A percentile compares a stretch with the other conserved stretches of the same genome.
Evolutionary conservation across 2,113 vertebrate species (phyloP).

Genomic region (Scalopus aquaticus): DNA sequence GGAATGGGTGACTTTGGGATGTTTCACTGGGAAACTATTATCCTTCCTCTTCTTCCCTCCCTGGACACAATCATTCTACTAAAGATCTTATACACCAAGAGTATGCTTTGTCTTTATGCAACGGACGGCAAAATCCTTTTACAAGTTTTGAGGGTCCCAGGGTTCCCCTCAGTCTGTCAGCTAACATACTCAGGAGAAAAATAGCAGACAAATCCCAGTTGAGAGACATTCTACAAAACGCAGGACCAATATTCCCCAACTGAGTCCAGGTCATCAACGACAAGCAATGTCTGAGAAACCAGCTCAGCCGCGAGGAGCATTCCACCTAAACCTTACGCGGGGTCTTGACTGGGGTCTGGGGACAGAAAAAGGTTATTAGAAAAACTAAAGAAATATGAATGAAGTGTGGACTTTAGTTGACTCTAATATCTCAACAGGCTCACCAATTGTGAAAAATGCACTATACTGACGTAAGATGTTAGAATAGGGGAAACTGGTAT

Average conservation of each 20-base stretch:
- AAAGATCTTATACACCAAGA: too few species aligned
- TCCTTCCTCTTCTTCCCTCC: too few species aligned
- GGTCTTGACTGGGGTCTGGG: background rate
- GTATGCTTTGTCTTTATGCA: too few species aligned
- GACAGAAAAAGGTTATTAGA: conserved; percentile 13
- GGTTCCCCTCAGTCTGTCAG: too few species aligned
- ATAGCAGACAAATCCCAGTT: background rate
- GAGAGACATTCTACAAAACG: conserved; percentile 16
- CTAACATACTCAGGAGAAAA: background rate
- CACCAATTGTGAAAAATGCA: background rate
- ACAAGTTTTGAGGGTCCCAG: too few species aligned
- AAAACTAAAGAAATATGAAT: background rate
- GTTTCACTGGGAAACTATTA: too few species aligned
- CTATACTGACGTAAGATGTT: background rate
- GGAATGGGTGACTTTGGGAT: too few species aligned
- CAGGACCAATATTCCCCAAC: background rate
- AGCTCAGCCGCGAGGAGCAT: background rate
- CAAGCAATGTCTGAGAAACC: background rate
- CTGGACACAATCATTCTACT: too few species aligned
- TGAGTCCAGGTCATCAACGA: background rate
- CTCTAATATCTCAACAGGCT: background rate
- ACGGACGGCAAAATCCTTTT: too few species aligned
- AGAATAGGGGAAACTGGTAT: background rate
- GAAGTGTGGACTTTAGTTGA: background rate
- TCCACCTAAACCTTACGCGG: background rate